Evolutionary conservation across 2,797 vertebrate species (phyloP).

Genomic region (Allobates femoralis): DNA sequence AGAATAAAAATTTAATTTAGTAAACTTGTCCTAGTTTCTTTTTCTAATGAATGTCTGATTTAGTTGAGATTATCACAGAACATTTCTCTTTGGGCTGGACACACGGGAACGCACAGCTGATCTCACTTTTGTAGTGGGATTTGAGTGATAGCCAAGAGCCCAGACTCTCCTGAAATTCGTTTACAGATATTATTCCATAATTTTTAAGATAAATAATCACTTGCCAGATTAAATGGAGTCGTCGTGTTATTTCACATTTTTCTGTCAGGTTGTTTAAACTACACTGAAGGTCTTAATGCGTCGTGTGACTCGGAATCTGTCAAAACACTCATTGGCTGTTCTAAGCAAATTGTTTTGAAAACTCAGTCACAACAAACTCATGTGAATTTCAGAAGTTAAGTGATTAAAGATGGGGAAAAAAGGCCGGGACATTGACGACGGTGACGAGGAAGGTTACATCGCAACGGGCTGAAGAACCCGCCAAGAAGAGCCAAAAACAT

Average conservation of each 20-base stretch:
- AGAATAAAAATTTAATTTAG: neutral
- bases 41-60: neutral
- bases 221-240: constrained; percentile 66
- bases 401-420: constrained; percentile 62
- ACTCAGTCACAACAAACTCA: constrained; percentile 62
- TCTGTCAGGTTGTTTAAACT: constrained; percentile 68
- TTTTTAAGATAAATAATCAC: constrained; percentile 66
- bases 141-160: constrained; percentile 36
- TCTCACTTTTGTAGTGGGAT: neutral
- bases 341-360: constrained; percentile 66
- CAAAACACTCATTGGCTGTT: constrained; percentile 67
- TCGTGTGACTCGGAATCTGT: constrained; percentile 61
- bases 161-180: constrained; percentile 61
- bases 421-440: neutral
- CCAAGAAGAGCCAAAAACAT: constrained; percentile 25
- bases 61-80: neutral
- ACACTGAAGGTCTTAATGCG: constrained; percentile 60
- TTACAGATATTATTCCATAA: constrained; percentile 69
- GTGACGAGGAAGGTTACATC: neutral
- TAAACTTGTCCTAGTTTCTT: neutral
- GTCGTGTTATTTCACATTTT: constrained; percentile 70
- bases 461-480: neutral
- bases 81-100: neutral
- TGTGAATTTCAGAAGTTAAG: constrained; percentile 65
- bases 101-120: neutral